phyloP scores from a whole-genome alignment of 2,113 vertebrate species.

The Rhinopithecus roxellana region DNA sequence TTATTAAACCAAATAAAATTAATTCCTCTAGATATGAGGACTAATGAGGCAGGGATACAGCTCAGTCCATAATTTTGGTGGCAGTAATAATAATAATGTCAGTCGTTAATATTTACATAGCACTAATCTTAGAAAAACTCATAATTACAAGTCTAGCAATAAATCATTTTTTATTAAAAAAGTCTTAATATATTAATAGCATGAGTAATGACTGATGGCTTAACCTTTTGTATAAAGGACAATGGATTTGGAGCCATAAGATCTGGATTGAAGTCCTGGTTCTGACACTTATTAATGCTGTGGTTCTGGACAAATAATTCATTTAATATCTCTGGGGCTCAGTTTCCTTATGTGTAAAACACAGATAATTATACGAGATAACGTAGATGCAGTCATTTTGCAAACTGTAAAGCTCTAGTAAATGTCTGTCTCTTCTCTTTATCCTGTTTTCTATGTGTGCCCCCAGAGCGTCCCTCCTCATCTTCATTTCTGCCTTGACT shows the following conservation, averaged over 20 bases:
- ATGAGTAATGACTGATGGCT: background rate
- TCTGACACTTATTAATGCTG: background rate
- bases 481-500: background rate
- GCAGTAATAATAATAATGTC: background rate
- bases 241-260: background rate
- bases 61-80: background rate
- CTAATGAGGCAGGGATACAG: too few relatives aligned
- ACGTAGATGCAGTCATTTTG: background rate
- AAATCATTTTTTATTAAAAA: background rate
- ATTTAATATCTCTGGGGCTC: background rate
- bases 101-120: background rate
- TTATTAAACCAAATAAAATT: background rate
- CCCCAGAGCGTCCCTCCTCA: background rate
- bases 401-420: background rate
- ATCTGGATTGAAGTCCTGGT: background rate
- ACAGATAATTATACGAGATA: background rate
- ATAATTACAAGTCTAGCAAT: constrained; percentile 19
- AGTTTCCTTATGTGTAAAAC: background rate
- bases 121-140: background rate
- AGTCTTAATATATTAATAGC: background rate
- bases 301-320: background rate
- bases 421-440: background rate
- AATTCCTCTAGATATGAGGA: background rate
- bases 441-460: constrained; percentile 13
- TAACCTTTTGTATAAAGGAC: background rate